phyloP scores from a whole-genome alignment of 2,113 vertebrate species.

The Hucho hucho region DNA sequence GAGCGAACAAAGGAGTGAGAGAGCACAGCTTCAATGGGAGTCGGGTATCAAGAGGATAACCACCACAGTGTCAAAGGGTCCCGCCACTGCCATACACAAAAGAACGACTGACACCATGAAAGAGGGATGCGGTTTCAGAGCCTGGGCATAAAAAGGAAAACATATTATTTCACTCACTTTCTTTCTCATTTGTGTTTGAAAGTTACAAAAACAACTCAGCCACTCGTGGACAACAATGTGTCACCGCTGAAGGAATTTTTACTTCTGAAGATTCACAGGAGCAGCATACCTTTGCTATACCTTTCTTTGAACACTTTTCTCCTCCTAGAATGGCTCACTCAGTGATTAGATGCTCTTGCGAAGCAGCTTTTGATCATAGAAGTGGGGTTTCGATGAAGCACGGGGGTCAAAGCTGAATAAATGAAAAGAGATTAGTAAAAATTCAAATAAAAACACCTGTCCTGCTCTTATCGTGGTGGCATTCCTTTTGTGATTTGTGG shows the following conservation, averaged over 20 bases:
- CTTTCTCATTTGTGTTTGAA: conserved; percentile 43
- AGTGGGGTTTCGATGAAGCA: conserved; percentile 14
- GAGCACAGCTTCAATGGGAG: conserved; percentile 52
- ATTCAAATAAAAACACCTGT: conserved; percentile 37
- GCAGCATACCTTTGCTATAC: conserved; percentile 31
- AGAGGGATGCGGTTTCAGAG: conserved; percentile 73
- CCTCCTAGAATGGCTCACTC: conserved; percentile 58
- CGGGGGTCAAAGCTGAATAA: conserved; percentile 23
- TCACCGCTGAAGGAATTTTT: conserved; percentile 59
- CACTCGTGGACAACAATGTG: conserved; percentile 49
- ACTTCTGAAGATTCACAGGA: conserved; percentile 36
- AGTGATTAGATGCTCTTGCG: conserved; percentile 41
- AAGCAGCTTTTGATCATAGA: conserved; percentile 11
- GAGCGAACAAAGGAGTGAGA: conserved; percentile 49
- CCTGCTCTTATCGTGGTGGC: conserved; percentile 30
- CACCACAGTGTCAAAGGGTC: conserved; percentile 60
- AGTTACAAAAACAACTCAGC: conserved; percentile 53
- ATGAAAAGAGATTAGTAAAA: conserved; percentile 4
- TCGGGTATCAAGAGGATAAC: conserved; percentile 69
- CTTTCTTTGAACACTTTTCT: conserved; percentile 51
- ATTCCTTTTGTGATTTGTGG: conserved; percentile 12
- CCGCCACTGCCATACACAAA: conserved; percentile 62
- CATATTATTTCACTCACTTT: conserved; percentile 55
- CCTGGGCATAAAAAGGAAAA: conserved; percentile 64
- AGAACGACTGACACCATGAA: conserved; percentile 65